phyloP scores from a whole-genome alignment of 2,113 vertebrate genomes.

The Pardalotus punctatus region DNA sequence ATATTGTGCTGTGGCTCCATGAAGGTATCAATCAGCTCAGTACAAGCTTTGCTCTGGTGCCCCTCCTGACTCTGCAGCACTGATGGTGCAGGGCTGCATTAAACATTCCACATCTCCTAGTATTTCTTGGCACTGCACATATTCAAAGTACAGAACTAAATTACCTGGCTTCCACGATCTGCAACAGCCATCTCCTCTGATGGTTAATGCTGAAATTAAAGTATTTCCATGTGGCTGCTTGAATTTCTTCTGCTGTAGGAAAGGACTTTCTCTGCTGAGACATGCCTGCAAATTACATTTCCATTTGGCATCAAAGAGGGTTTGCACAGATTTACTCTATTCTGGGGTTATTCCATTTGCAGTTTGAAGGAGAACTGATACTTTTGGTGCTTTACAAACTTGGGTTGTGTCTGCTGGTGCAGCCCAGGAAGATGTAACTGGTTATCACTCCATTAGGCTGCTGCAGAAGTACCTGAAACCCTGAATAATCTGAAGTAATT shows the following conservation, averaged over 20 bases:
- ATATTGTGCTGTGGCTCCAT: neutral
- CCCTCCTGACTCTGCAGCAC: neutral
- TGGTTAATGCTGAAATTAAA: conserved; percentile 54
- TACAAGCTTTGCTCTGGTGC: neutral
- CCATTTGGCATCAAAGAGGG: conserved; percentile 23
- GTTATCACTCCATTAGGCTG: neutral
- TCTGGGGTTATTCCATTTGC: neutral
- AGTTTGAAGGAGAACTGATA: neutral
- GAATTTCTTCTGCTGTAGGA: conserved; percentile 33
- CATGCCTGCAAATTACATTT: conserved; percentile 66
- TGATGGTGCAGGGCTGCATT: neutral
- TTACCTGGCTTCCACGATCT: conserved; percentile 60
- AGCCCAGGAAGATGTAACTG: neutral
- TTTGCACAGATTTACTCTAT: neutral
- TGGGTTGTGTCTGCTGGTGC: neutral
- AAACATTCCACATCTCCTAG: conserved; percentile 34
- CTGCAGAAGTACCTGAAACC: neutral
- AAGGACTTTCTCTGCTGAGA: conserved; percentile 28
- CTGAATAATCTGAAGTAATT: neutral
- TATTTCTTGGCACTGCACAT: conserved; percentile 30
- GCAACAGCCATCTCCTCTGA: conserved; percentile 64
- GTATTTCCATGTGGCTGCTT: conserved; percentile 76
- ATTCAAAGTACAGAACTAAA: conserved; percentile 60
- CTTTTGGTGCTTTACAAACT: neutral
- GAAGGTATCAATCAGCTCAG: neutral